A percentile compares a stretch with the other conserved stretches of the same genome.
These are phyloP conservation scores for Papilio xuthus DNA, from an alignment of 1,140 invertebrate genomes.

Conservation along the genomic window DNA sequence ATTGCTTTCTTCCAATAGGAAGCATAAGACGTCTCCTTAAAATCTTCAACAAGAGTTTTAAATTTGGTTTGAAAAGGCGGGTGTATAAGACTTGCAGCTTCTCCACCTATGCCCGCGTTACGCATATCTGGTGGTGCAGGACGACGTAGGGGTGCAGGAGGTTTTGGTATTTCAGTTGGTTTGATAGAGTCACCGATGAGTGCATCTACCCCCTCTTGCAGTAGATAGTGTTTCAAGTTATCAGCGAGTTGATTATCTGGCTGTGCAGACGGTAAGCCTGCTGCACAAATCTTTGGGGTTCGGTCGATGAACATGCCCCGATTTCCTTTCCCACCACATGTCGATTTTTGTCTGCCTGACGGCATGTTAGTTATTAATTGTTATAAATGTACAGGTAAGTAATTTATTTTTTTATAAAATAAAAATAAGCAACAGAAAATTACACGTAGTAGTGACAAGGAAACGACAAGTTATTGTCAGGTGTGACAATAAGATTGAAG, in stretches of 20 bases:
- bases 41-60: conserved; percentile 76
- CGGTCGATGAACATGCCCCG: conserved; percentile 66
- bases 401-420: background rate
- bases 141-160: conserved; percentile 63
- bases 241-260: conserved; percentile 61
- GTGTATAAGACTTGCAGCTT: conserved; percentile 63
- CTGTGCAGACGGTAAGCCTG: conserved; percentile 71
- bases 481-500: background rate
- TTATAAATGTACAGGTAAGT: background rate
- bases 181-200: conserved; percentile 76
- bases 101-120: conserved; percentile 56
- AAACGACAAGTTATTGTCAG: conserved; percentile 13
- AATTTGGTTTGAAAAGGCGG: conserved; percentile 78
- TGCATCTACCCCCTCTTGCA: conserved; percentile 78
- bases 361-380: conserved; percentile 51
- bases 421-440: background rate
- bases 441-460: background rate
- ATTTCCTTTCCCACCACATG: conserved; percentile 71
- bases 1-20: conserved; percentile 80
- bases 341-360: conserved; percentile 58
- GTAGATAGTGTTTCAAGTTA: conserved; percentile 69
- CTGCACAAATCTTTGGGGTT: conserved; percentile 66
- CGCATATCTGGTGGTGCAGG: conserved; percentile 59
- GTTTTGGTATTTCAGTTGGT: conserved; percentile 56
- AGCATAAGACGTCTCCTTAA: conserved; percentile 78